Evolutionary conservation across 2,113 vertebrate genomes (phyloP).

Genomic region (Austrofundulus limnaeus): DNA sequence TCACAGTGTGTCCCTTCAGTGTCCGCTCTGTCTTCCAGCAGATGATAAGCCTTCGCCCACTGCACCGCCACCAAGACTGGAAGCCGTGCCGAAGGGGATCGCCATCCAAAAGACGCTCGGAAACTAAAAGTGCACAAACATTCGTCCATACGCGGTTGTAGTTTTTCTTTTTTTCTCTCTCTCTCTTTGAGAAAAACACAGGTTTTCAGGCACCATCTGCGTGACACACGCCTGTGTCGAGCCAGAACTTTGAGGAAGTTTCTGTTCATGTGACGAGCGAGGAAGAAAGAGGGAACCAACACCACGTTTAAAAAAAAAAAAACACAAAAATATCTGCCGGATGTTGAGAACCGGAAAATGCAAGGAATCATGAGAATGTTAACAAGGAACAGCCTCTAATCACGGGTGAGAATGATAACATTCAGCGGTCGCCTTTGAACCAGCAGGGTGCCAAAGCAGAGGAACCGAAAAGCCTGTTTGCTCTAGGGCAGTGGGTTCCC

Average conservation of each 20-base stretch:
- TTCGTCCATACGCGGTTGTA: not conserved
- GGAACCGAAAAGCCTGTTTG: conserved; percentile 1
- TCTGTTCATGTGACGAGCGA: conserved; percentile 39
- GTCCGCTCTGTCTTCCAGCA: conserved; percentile 39
- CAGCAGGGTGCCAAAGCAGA: conserved; percentile 9
- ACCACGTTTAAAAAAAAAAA: conserved; percentile 2
- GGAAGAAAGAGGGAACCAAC: conserved; percentile 43
- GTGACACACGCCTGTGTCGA: not conserved
- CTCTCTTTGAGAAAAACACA: no score
- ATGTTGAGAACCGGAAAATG: conserved; percentile 39
- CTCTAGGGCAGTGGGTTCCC: not conserved
- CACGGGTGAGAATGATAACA: conserved; percentile 7
- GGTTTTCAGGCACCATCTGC: not conserved
- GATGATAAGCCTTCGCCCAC: conserved; percentile 44
- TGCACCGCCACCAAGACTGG: conserved; percentile 17
- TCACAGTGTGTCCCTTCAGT: conserved; percentile 30
- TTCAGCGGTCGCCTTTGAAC: not conserved
- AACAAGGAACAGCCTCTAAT: conserved; percentile 13
- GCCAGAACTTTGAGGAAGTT: conserved; percentile 55
- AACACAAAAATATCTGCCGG: conserved; percentile 29
- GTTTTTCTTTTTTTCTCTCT: not conserved
- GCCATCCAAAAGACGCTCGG: not conserved
- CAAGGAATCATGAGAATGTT: conserved; percentile 4
- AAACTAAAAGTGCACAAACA: not conserved
- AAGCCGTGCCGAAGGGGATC: conserved; percentile 1